Evolutionary conservation across 2,797 vertebrate genomes (phyloP), one percentile per base, ranked within the genome.

Genomic region (Graptemys geographica): DNA sequence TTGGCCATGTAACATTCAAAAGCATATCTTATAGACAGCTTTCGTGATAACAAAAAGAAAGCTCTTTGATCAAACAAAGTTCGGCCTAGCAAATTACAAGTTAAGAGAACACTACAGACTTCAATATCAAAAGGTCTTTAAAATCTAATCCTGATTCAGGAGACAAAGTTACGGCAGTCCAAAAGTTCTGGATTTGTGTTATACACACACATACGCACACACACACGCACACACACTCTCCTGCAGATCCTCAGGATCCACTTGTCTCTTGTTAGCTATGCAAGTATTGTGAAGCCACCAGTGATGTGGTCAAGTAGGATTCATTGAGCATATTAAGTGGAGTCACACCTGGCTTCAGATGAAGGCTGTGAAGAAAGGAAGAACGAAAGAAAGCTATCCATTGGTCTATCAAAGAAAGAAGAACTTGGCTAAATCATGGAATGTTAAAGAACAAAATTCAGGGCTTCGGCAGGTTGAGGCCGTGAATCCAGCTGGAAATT

Each of bases 61-160:
- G 27, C 4, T 8, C 87, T 87, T 94, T 65, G 62, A 92, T 91
- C 94, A 92, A 69, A 31, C 18, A n/a, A 13, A 55, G 59, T 13
- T 3, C 86, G 79, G 86, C 96, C 91, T 95, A 93, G 79, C 79
- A 91, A 93, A 69, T 90, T 87, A 88, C 12, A 12, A 84, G 56
- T 62, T 80, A 74, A 41, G 53, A 55, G 83, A 94, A 95, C 57
- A 88, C 65, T 93, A 95, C 9, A 91, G 84, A 83, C 85, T 92
- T 94, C 27, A 76, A 92, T 95, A 93, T 84, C 87, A 86, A 55
- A 51, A 91, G 52, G 86, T 93, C 81, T 81, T 87, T 87, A 90
- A 96, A 88, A 92, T 59, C 33, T 53, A 11, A 47, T 83, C 52
- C 37, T 87, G 59, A 80, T 65, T 91, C 47, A 1, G 0, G 79